A percentile compares a stretch with the other conserved stretches of the same genome.
phyloP scores from a whole-genome alignment of 1,140 invertebrate species.

The Latrodectus geometricus region DNA sequence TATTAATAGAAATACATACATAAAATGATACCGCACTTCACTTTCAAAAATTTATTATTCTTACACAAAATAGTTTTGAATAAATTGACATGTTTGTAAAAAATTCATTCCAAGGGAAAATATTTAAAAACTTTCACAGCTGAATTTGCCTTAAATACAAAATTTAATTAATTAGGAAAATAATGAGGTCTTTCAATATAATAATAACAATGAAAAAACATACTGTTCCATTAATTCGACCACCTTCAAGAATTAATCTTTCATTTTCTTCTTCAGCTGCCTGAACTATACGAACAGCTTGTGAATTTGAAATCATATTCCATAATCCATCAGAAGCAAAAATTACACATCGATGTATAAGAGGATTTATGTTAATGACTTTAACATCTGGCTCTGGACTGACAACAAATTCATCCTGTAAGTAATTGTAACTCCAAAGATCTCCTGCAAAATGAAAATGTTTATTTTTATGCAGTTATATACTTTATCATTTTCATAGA shows the following conservation, averaged over 20 bases:
- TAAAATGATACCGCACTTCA: too few relatives aligned
- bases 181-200: too few relatives aligned
- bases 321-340: conserved; percentile 96
- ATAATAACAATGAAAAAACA: neutral
- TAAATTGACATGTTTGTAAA: too few relatives aligned
- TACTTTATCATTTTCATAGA: neutral
- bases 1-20: too few relatives aligned
- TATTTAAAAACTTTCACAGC: too few relatives aligned
- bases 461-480: neutral
- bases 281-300: conserved; percentile 87
- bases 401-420: conserved; percentile 90
- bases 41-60: too few relatives aligned
- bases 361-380: conserved; percentile 86
- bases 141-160: too few relatives aligned
- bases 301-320: conserved; percentile 90
- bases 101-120: too few relatives aligned
- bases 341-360: conserved; percentile 85
- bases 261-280: conserved; percentile 85
- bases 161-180: too few relatives aligned
- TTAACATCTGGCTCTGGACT: conserved; percentile 97
- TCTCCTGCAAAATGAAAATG: conserved; percentile 76
- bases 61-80: too few relatives aligned
- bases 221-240: conserved; percentile 40
- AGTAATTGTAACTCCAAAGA: conserved; percentile 96
- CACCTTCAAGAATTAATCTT: conserved; percentile 66